These are phyloP conservation scores for Penaeus indicus DNA, from an alignment of 1,140 invertebrate genomes.

Conservation along the genomic window DNA sequence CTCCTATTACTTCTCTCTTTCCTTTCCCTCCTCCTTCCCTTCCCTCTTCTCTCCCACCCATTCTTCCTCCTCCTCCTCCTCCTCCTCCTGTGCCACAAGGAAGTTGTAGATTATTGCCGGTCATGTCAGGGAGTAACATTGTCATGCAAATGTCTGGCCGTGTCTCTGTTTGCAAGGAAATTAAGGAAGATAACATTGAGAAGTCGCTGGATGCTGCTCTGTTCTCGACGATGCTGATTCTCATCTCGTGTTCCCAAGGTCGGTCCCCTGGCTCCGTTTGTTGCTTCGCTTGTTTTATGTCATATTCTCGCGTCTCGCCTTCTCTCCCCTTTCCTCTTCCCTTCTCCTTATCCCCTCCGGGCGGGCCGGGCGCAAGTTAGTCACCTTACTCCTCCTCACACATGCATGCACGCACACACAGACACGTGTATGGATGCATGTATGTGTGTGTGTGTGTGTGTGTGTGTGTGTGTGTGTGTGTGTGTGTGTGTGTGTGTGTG, in stretches of 20 bases:
- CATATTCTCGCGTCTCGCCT: too few species aligned
- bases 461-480: too few species aligned
- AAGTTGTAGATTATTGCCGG: conserved; percentile 45
- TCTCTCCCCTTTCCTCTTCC: too few species aligned
- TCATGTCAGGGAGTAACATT: conserved; percentile 38
- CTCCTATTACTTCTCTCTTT: not conserved
- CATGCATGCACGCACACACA: too few species aligned
- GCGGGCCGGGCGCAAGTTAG: too few species aligned
- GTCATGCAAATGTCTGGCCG: conserved; percentile 42
- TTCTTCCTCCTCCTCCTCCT: not conserved
- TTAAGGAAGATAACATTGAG: conserved; percentile 50
- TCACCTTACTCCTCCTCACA: too few species aligned
- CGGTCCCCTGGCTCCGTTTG: too few species aligned
- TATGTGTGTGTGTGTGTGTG: too few species aligned
- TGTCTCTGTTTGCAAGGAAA: conserved; percentile 46
- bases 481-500: too few species aligned
- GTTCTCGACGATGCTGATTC: conserved; percentile 1
- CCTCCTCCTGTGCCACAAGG: conserved; percentile 22
- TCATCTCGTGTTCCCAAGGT: not conserved
- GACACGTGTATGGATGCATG: too few species aligned
- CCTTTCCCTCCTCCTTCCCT: not conserved
- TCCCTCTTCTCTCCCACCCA: not conserved
- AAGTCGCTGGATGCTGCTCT: not conserved
- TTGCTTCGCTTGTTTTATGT: too few species aligned
- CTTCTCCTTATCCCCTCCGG: too few species aligned